Evolutionary conservation across 2,113 vertebrate genomes (phyloP), one percentile per base, ranked within the genome.

Genomic region (Notarius lentiginosus): DNA sequence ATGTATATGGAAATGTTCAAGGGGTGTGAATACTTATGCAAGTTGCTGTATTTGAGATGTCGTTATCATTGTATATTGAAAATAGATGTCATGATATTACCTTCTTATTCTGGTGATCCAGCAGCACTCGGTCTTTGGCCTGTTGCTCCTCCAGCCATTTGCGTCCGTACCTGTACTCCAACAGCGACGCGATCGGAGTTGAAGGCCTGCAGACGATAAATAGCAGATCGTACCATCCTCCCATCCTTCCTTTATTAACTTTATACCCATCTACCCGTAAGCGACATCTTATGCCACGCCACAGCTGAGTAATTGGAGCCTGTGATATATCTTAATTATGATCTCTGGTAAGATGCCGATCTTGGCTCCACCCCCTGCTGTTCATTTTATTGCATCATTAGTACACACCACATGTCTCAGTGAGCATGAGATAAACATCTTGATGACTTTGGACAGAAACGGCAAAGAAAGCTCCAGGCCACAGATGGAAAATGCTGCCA

Each of bases 381-480:
- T 89, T 95, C 94, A 94, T 95, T 96, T 96, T 96, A 96, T 96
- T 96, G 93, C 95, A 95, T 96, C 95, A 96, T 96, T 96, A 96
- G 95, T 93, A 92, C 92, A 88, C 92, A 41, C 95, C 92, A 92
- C 95, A 94, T 92, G 95, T 93, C 90, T 91, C 93, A 88, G 92
- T 93, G 91, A 91, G 91, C 91, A 89, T 93, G 95, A 73, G 66
- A 82, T 79, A 83, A 89, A 65, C 79, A 82, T 83, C 86, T 76
- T 88, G 86, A 90, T 89, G 86, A 89, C 86, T 77, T 86, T 68
- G 82, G 88, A 89, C 86, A 79, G 86, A 87, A 63, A 65, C 9
- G 8, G 85, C 56, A 9, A 76, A 68, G 66, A 63, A 47, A 83
- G 34, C 89, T 34, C 30, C 17, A 47, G 24, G n/a, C 58, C 60